Evolutionary conservation across 2,113 vertebrate genomes (phyloP), one percentile per base, ranked within the genome.

Genomic region (Vombatus ursinus): DNA sequence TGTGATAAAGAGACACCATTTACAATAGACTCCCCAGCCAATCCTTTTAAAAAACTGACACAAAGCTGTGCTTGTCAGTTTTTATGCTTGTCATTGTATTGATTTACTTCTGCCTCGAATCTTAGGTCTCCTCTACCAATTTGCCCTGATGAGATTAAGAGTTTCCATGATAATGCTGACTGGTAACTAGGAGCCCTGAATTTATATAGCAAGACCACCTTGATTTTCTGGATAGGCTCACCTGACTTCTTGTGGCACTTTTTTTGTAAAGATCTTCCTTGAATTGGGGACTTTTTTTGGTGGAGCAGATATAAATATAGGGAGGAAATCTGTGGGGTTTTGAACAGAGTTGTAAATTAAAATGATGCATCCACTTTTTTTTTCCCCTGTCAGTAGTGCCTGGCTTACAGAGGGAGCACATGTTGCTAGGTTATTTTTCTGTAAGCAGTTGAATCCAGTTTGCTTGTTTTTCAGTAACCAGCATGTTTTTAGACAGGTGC

Each of bases 341-440:
- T 93, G 44, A 53, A 16, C 25, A n/a, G 61, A 95, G 1, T 2
- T 9, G 12, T 19, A 16, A 25, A n/a, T 25, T 50, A 91, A 92
- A 52, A 11, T 5, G 16, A 10, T 28, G 50, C 6, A n/a, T 24
- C 89, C 0, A 3, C 8, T 37, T 28, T 44, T 25, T 31, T 57
- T 10, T 28, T 26, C 51, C 51, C 26, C 49, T 19, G 0, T 12
- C n/a, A 44, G 6, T 84, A 37, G 52, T 50, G 50, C 24, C 90
- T 89, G 50, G 44, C 50, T 12, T 11, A 44, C 3, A 1, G 22
- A 23, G 93, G 96, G 96, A 84, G 16, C 94, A 57, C 44, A 12
- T 31, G 93, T 90, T 89, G 49, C 94, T 37, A 97, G 97, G 95
- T 96, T 92, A 95, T 92, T 97, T 96, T 95, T 97, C 16, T 25